These are phyloP conservation scores for Struthio camelus DNA, from an alignment of 2,113 vertebrate species.

Conservation along the genomic window DNA sequence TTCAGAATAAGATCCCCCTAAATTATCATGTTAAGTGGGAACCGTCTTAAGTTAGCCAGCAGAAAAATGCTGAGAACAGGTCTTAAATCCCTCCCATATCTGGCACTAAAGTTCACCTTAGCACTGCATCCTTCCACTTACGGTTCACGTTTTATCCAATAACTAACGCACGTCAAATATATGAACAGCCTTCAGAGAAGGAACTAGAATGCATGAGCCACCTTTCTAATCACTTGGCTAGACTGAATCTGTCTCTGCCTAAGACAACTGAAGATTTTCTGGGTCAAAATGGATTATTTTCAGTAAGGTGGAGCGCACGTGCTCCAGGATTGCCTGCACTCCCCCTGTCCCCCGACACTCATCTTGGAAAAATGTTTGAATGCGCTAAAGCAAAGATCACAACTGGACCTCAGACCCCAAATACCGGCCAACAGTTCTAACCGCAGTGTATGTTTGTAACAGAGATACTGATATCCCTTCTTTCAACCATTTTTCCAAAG, in stretches of 20 bases:
- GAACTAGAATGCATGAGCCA: neutral
- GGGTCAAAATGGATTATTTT: neutral
- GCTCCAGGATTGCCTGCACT: neutral
- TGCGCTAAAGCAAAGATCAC: neutral
- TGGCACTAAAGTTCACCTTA: neutral
- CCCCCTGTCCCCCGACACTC: fast-evolving
- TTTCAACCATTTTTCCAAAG: neutral
- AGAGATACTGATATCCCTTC: neutral
- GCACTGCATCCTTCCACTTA: neutral
- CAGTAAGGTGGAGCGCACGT: neutral
- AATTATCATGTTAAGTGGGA: neutral
- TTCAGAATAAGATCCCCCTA: neutral
- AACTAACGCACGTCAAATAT: neutral
- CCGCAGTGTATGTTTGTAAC: fast-evolving
- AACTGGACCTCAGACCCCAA: neutral
- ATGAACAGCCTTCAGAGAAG: neutral
- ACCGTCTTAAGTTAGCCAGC: neutral
- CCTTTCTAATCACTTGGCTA: neutral
- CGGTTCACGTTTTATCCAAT: neutral
- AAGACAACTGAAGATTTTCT: neutral
- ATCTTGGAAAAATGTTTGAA: neutral
- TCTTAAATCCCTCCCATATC: neutral
- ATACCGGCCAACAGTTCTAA: neutral
- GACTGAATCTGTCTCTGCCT: neutral
- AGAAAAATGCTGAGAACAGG: neutral